Base-by-base conservation (phyloP, 2,888 invertebrate species). In the Polydrusus pterygomalis region DNA sequence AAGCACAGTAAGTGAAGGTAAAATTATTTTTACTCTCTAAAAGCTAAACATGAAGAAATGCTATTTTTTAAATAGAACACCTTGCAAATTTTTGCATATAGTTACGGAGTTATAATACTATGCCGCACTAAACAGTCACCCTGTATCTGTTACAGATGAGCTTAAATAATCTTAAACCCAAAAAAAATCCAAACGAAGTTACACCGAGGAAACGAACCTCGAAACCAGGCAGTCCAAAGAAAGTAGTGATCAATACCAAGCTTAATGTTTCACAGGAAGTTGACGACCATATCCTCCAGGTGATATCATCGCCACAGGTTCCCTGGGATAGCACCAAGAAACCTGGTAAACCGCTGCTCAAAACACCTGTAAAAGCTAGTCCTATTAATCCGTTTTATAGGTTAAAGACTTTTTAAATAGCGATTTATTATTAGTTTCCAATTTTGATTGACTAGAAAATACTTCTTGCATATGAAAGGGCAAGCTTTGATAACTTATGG, bases 381-480 rank as follows among this genome's bases (percentile, higher is more conserved):
- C 95, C 94, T 0, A 92, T 95, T 0, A 93, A 95, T 87, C 95
- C 95, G 0, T 95, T 94, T 87, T 93, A 93, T 81, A 92, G 79
- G 58, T 65, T 78, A 58, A 75, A 72, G 38, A 68, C 11, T n/a
- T 75, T 71, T 67, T 67, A 67, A 75, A 34, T 34, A 17, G 1
- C 40, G 15, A 43, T 43, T 43, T 63, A 58, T 25, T 25, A 25
- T 25, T 25, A 25, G 25, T 25, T 25, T 25, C 1, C 5, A n/a
- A 25, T 25, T 25, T 25, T 25, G 5, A 25, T 25, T 25, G 25
- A 25, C 25, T 25, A 5, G 25, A 5, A 25, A 25, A 25, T 25
- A 25, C 25, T 5, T 25, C 5, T 25, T 25, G 25, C 25, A 25
- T 25, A n/a, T n/a, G n/a, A 5, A 25, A 25, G 2, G 25, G 25